Base-by-base conservation (phyloP, 2,113 vertebrate genomes). In the Caretta caretta region DNA sequence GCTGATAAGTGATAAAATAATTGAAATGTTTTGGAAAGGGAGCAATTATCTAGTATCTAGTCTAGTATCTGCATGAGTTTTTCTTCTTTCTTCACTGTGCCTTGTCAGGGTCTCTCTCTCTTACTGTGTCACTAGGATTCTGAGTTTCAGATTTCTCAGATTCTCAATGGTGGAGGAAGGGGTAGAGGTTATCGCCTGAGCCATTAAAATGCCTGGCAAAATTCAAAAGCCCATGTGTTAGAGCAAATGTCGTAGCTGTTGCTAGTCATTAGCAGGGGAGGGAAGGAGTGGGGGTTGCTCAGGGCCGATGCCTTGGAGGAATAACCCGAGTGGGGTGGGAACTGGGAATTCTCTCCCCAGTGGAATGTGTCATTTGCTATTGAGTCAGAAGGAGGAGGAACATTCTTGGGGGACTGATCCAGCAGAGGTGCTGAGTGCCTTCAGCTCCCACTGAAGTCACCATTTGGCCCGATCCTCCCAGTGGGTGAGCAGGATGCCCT, bases 151-250 rank as follows among this genome's bases (percentile, higher is more conserved):
- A 89, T 89, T 79, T 72, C 54, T 92, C 86, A 79, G 0, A 17
- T 89, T 57, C 42, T 56, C 35, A 22, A 35, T 89, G 95, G 75
- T 89, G 85, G 95, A 94, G 82, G 86, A 96, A 96, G 42, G 10
- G 3, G 48, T 17, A 20, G 87, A 93, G 84, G 94, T 91, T 92
- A 51, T 93, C 50, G 4, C 48, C 89, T 88, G 6, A 9, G 80
- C 89, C 89, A 82, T 78, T 93, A 86, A 86, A 97, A 93, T 22
- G 46, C 88, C 93, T 93, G 94, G 80, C 83, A 89, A 93, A 14
- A n/a, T 35, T 83, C 84, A 56, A 84, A 83, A 76, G 53, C 81
- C 69, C 6, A 35, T 29, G 25, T 79, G 59, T 90, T 62, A 76
- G 83, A 86, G 80, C 85, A 92, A 93, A 94, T 17, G 80, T 27